Conservation (phyloP, 2,113 vertebrate species). For the Progne subis region DNA sequence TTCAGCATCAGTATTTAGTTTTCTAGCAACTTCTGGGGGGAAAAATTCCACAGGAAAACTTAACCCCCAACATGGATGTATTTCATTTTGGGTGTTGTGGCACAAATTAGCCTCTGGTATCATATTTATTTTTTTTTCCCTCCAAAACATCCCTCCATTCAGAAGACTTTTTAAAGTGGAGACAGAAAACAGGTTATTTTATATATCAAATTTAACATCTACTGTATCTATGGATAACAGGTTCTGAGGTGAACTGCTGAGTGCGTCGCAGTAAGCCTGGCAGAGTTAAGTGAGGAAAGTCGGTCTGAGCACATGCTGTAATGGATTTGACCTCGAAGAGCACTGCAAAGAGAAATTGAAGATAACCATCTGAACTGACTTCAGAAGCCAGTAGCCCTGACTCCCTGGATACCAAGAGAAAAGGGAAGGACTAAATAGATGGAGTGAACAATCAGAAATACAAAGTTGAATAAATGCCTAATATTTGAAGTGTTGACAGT, state of each 20-base stretch:
- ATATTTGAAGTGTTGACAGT: constrained; percentile 39
- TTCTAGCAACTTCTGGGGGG: no score
- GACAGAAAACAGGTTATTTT: constrained; percentile 18
- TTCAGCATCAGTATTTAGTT: no score
- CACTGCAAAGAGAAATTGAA: constrained; percentile 75
- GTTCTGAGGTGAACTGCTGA: constrained; percentile 66
- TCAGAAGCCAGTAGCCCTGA: constrained; percentile 70
- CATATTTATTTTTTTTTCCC: neutral
- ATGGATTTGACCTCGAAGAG: constrained; percentile 80
- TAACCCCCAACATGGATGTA: neutral
- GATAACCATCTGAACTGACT: constrained; percentile 80
- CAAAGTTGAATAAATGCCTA: constrained; percentile 26
- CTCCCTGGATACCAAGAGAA: constrained; percentile 52
- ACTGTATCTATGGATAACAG: constrained; percentile 63
- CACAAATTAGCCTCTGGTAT: neutral
- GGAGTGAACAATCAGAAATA: constrained; percentile 48
- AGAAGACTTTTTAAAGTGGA: neutral
- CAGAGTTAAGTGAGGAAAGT: constrained; percentile 77
- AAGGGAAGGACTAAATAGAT: constrained; percentile 46
- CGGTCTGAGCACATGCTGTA: constrained; percentile 68
- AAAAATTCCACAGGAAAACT: no score
- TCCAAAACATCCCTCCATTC: neutral
- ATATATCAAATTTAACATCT: constrained; percentile 58
- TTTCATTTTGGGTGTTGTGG: neutral
- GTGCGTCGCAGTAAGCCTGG: constrained; percentile 57